These are phyloP conservation scores for Coenobita brevimanus DNA, from an alignment of 1,140 invertebrate species.

Conservation along the genomic window DNA sequence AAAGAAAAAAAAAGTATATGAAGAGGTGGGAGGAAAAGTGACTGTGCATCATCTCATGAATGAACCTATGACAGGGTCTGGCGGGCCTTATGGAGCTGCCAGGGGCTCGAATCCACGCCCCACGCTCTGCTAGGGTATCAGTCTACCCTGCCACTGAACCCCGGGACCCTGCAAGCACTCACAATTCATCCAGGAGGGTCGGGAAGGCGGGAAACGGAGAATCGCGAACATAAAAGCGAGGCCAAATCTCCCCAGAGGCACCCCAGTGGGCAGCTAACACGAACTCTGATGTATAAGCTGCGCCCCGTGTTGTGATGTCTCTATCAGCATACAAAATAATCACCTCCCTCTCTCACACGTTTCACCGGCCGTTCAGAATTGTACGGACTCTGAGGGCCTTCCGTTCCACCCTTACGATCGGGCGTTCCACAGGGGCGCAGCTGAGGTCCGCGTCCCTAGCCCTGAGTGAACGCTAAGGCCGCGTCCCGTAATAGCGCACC, in stretches of 20 bases:
- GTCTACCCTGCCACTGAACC: background rate
- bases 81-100: background rate
- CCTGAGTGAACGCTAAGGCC: conserved; percentile 6
- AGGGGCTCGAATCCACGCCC: background rate
- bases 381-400: conserved; percentile 35
- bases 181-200: background rate
- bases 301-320: conserved; percentile 61
- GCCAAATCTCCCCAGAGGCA: conserved; percentile 36
- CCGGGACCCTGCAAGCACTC: background rate
- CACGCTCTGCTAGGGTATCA: background rate
- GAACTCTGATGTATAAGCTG: conserved; percentile 54
- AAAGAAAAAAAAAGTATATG: conserved; percentile 22
- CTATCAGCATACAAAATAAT: conserved; percentile 66
- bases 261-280: conserved; percentile 54
- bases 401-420: conserved; percentile 31
- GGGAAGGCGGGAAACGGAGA: background rate
- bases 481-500: background rate
- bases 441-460: background rate
- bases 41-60: conserved; percentile 48
- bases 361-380: conserved; percentile 50
- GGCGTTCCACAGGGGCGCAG: conserved; percentile 38
- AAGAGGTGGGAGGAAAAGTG: conserved; percentile 37
- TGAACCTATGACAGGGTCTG: background rate
- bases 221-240: conserved; percentile 59
- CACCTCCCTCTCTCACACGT: conserved; percentile 57